phyloP scores from a whole-genome alignment of 2,113 vertebrate genomes.

The Panthera uncia region DNA sequence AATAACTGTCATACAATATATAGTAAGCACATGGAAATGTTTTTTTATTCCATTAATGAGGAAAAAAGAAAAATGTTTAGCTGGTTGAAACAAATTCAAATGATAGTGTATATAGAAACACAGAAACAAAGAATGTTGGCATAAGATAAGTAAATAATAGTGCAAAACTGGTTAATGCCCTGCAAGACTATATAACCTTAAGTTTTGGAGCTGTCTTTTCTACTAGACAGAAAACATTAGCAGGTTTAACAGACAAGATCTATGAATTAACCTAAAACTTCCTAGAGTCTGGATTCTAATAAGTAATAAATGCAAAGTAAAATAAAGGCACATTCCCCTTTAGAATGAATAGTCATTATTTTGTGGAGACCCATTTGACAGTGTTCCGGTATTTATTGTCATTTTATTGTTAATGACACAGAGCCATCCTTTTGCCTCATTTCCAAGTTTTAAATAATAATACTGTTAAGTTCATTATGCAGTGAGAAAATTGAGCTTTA shows the following conservation, averaged over 20 bases:
- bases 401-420: neutral
- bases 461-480: neutral
- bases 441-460: conserved; percentile 9
- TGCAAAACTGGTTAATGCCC: neutral
- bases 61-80: neutral
- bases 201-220: neutral
- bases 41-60: neutral
- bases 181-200: neutral
- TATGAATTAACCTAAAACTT: neutral
- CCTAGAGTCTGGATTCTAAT: neutral
- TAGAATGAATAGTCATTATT: neutral
- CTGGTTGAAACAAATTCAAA: neutral
- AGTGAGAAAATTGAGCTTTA: neutral
- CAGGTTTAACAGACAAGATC: neutral
- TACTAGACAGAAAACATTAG: neutral
- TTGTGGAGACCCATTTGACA: neutral
- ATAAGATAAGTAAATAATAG: neutral
- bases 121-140: neutral
- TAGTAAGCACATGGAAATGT: neutral
- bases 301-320: neutral
- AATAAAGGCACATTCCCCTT: neutral
- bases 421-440: neutral
- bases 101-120: neutral
- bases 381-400: neutral
- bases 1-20: neutral